Base-by-base conservation (phyloP, 2,888 invertebrate genomes). In the Athalia circularis region DNA sequence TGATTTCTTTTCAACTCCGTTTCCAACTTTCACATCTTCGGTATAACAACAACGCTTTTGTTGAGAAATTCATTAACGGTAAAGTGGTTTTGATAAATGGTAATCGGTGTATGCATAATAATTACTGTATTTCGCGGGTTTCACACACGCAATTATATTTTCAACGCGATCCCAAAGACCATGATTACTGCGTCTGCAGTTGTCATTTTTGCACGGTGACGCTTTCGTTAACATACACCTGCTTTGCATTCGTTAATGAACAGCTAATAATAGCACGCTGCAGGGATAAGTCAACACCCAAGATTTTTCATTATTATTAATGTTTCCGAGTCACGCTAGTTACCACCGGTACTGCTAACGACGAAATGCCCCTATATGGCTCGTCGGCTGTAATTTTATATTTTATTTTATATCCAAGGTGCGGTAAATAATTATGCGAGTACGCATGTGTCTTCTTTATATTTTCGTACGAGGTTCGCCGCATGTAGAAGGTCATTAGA, bases 201-300 rank as follows among this genome's bases (percentile, higher is more conserved):
- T 67, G 8, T 15, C 52, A 9, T 15, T 67, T 48, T 9, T 67
- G 52, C 52, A 29, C 5, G 11, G 9, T 54, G 67, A 15, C 67
- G 52, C 52, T 52, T 67, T 52, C 15, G 7, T 29, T 29, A 29
- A 29, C 15, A 50, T 67, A 9, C 5, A 8, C 8, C 50, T 48
- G 52, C 50, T 52, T 52, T 52, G 67, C 67, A 67, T 67, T 67
- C 11, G 67, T 67, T 67, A 67, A 67, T 52, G 29, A 52, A 52
- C 29, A 9, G 15, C 52, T 67, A 29, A 29, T 68, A 9, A 68
- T 43, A 68, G 11, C 29, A 52, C 52, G 2, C 6, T 4, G 68
- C 4, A n/a, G 54, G 11, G 9, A n/a, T 9, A 2, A 65, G 7
- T 65, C 47, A 9, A 47, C 65, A 65, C 15, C 15, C 52, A 54